Evolutionary conservation across 2,797 vertebrate genomes (phyloP).

Genomic region (Gobionotothen gibberifrons): DNA sequence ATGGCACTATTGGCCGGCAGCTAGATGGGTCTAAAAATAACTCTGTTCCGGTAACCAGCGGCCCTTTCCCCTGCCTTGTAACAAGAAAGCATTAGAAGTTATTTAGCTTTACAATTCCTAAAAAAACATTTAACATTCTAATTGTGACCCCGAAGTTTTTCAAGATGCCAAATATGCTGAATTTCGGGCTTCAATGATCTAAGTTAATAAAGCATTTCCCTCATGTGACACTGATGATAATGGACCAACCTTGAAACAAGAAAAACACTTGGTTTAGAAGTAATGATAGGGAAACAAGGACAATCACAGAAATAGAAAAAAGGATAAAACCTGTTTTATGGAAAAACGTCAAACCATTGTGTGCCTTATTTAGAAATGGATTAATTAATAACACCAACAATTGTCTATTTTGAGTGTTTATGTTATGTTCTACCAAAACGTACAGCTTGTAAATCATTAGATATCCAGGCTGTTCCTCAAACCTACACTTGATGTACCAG

Average conservation of each 20-base stretch:
- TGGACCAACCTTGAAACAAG: neutral
- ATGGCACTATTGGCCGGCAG: constrained; percentile 11
- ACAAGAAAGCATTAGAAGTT: neutral
- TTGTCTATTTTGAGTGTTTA: neutral
- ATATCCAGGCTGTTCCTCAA: neutral
- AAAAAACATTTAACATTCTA: neutral
- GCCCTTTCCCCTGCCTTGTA: too few species aligned
- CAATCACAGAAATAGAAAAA: neutral
- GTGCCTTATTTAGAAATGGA: neutral
- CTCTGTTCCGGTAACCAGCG: constrained; percentile 19
- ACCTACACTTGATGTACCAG: neutral
- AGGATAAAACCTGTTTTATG: neutral
- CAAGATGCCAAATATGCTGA: neutral
- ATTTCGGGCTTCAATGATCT: neutral
- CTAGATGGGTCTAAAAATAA: constrained; percentile 7
- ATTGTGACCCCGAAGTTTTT: neutral
- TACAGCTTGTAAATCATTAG: neutral
- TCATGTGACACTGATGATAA: neutral
- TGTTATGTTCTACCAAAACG: constrained; percentile 1
- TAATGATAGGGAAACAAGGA: neutral
- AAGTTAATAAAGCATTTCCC: neutral
- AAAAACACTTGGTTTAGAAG: neutral
- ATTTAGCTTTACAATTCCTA: neutral
- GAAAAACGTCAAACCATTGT: neutral
- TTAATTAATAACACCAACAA: neutral